A percentile compares a stretch with the other conserved stretches of the same genome.
Evolutionary conservation across 2,888 invertebrate genomes (phyloP).

Genomic region (Lydus trimaculatus): DNA sequence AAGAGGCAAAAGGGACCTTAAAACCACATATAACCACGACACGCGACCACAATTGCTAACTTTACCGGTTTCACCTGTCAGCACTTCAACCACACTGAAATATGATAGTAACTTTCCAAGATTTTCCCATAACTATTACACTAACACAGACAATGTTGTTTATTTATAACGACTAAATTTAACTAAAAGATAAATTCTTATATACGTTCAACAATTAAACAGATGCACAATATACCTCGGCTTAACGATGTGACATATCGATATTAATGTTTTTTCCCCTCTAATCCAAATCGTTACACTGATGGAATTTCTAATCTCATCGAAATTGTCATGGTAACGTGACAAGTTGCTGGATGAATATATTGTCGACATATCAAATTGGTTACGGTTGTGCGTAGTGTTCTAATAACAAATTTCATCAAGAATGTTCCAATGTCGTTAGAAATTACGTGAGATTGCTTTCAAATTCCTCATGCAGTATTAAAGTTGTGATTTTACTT

Average conservation of each 20-base stretch:
- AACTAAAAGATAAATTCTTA: no score
- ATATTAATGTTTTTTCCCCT: no score
- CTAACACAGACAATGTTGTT: conserved; percentile 8
- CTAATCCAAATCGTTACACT: conserved; percentile 12
- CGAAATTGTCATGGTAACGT: conserved; percentile 10
- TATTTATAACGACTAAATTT: no score
- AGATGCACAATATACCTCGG: no score
- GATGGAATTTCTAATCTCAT: not conserved
- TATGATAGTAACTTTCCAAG: conserved; percentile 22
- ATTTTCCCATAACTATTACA: conserved; percentile 9
- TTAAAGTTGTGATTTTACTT: conserved; percentile 25
- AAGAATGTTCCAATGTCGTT: conserved; percentile 22
- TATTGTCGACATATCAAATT: conserved; percentile 27
- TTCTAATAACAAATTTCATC: conserved; percentile 29
- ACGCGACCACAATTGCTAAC: conserved; percentile 32
- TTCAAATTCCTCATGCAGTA: conserved; percentile 27
- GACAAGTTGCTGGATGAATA: conserved; percentile 27
- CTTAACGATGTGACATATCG: no score
- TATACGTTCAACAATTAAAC: no score
- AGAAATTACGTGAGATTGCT: conserved; percentile 29
- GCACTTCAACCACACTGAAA: conserved; percentile 23
- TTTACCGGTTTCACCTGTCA: conserved; percentile 32
- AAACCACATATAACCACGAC: conserved; percentile 20
- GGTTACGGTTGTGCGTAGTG: conserved; percentile 26
- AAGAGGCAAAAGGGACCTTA: conserved; percentile 8